Evolutionary conservation across 2,113 vertebrate species (phyloP).

Genomic region (Bungarus multicinctus): DNA sequence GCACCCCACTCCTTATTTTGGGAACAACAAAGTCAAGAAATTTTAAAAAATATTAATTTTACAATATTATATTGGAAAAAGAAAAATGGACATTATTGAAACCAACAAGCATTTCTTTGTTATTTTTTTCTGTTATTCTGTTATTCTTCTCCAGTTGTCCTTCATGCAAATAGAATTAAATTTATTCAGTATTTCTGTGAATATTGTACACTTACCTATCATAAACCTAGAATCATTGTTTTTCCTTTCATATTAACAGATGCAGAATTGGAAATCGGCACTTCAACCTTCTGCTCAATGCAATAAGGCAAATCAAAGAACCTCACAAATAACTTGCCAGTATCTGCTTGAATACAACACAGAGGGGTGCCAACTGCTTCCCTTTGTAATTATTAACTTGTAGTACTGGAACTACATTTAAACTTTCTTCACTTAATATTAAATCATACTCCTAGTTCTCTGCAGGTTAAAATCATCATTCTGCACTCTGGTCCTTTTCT

Average conservation of each 20-base stretch:
- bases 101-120: neutral
- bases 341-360: neutral
- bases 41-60: neutral
- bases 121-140: no score
- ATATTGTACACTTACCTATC: neutral
- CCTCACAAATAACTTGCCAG: neutral
- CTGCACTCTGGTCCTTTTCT: neutral
- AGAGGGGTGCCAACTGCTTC: neutral
- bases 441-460: neutral
- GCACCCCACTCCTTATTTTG: no score
- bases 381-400: neutral
- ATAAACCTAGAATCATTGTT: neutral
- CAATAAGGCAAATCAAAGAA: neutral
- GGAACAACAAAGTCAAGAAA: slow-evolving; percentile 11
- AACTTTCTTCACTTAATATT: neutral
- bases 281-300: neutral
- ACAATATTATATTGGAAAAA: neutral
- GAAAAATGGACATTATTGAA: neutral
- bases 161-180: neutral
- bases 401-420: neutral
- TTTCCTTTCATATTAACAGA: neutral
- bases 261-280: neutral
- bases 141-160: neutral
- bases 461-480: neutral
- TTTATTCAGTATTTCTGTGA: neutral